A percentile compares a stretch with the other conserved stretches of the same genome.
phyloP scores from a whole-genome alignment of 2,888 invertebrate species.

The Trichogramma dendrolimi region DNA sequence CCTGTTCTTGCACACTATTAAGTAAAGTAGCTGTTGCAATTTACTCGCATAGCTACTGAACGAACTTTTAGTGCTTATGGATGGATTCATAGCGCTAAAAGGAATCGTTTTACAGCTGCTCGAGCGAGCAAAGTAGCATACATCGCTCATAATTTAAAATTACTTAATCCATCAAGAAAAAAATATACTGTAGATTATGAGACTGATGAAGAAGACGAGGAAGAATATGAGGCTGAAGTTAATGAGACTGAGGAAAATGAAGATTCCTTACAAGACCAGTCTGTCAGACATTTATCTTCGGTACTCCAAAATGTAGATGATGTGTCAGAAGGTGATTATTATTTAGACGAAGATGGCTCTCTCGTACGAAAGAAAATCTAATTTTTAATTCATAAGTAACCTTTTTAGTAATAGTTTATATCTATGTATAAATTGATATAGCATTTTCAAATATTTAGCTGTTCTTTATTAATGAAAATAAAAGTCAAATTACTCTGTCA shows the following conservation, averaged over 20 bases:
- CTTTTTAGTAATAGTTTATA: too few relatives aligned
- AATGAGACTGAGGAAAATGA: too few relatives aligned
- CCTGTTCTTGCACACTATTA: slow-evolving; percentile 14
- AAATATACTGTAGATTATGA: neutral
- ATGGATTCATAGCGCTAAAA: slow-evolving; percentile 25
- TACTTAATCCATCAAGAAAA: neutral
- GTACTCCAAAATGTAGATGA: too few relatives aligned
- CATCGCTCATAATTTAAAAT: slow-evolving; percentile 13
- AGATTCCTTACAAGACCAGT: too few relatives aligned
- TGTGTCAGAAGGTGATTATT: too few relatives aligned
- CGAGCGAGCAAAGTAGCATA: slow-evolving; percentile 23
- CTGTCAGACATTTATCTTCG: too few relatives aligned
- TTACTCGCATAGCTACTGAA: slow-evolving; percentile 27
- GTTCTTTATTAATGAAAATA: too few relatives aligned
- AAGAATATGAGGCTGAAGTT: neutral
- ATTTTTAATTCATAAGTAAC: too few relatives aligned
- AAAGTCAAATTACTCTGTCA: neutral
- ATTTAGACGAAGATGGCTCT: too few relatives aligned
- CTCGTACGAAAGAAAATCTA: too few relatives aligned
- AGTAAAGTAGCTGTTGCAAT: slow-evolving; percentile 16
- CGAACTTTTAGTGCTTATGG: slow-evolving; percentile 26
- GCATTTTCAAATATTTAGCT: too few relatives aligned
- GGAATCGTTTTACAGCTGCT: slow-evolving; percentile 20
- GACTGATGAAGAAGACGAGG: neutral
- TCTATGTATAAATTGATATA: too few relatives aligned